A percentile compares a stretch with the other conserved stretches of the same genome.
Evolutionary conservation across 2,888 invertebrate species (phyloP).

Genomic region (Ormyrus nitidulus): DNA sequence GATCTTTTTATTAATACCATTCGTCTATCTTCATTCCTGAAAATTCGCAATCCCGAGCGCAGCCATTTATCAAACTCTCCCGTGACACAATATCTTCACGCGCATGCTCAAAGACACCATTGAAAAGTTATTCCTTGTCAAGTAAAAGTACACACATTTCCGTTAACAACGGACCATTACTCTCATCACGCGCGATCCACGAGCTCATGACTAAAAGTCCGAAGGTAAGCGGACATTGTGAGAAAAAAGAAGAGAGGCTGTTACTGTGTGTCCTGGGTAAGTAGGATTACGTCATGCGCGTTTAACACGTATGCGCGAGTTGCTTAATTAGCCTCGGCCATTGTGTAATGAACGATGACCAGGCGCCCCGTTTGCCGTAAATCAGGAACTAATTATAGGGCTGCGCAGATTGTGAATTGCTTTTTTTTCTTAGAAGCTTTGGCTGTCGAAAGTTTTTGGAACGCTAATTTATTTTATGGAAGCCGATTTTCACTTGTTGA

Average conservation of each 20-base stretch:
- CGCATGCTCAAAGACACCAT: too few relatives aligned
- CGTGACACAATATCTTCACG: too few relatives aligned
- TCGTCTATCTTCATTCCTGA: too few relatives aligned
- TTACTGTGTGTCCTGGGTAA: conserved; percentile 34
- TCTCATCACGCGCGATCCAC: conserved; percentile 21
- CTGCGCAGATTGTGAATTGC: not conserved
- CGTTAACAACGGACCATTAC: conserved; percentile 28
- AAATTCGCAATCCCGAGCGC: too few relatives aligned
- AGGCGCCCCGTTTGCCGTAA: conserved; percentile 35
- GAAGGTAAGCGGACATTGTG: not conserved
- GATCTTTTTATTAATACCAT: not conserved
- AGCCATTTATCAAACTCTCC: not conserved
- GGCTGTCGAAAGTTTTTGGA: not conserved
- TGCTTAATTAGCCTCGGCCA: conserved; percentile 52
- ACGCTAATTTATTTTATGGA: not conserved
- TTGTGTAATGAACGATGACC: conserved; percentile 34
- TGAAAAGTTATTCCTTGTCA: too few relatives aligned
- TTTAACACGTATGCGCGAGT: conserved; percentile 37
- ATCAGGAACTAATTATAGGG: conserved; percentile 51
- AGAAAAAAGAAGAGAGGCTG: conserved; percentile 22
- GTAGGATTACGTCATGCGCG: conserved; percentile 27
- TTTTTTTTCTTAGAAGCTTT: too few relatives aligned
- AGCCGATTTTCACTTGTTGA: not conserved
- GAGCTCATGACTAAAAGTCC: conserved; percentile 18
- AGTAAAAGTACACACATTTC: not conserved